Conservation (phyloP, 2,113 vertebrate species). For the Mobula birostris region DNA sequence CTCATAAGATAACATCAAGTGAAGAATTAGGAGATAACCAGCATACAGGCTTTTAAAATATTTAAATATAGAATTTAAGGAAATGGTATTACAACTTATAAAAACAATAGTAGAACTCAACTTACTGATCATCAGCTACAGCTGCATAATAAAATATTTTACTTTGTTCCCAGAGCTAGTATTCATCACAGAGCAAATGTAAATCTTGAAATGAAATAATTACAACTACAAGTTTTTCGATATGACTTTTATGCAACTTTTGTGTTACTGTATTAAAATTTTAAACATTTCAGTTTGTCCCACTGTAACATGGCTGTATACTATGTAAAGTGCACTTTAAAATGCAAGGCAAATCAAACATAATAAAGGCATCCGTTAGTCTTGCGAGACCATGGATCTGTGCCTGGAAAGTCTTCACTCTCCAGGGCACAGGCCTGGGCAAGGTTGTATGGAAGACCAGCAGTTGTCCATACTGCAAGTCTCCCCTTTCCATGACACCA, state of each 20-base stretch:
- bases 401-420: too few relatives aligned
- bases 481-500: too few relatives aligned
- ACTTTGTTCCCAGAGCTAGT: neutral
- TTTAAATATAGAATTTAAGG: neutral
- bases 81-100: neutral
- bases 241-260: neutral
- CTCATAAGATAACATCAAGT: neutral
- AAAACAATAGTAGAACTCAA: neutral
- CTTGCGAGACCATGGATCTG: too few relatives aligned
- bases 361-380: neutral
- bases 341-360: neutral
- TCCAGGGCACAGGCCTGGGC: too few relatives aligned
- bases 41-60: neutral
- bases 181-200: neutral
- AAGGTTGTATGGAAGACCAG: too few relatives aligned
- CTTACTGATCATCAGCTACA: neutral
- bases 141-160: neutral
- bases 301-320: neutral
- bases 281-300: neutral
- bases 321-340: conserved; percentile 25
- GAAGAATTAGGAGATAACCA: neutral
- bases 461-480: too few relatives aligned
- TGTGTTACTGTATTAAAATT: neutral
- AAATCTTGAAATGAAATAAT: neutral
- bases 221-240: neutral